These are phyloP conservation scores for Notarius quadriscutis DNA, from an alignment of 2,113 vertebrate species.

Conservation along the genomic window DNA sequence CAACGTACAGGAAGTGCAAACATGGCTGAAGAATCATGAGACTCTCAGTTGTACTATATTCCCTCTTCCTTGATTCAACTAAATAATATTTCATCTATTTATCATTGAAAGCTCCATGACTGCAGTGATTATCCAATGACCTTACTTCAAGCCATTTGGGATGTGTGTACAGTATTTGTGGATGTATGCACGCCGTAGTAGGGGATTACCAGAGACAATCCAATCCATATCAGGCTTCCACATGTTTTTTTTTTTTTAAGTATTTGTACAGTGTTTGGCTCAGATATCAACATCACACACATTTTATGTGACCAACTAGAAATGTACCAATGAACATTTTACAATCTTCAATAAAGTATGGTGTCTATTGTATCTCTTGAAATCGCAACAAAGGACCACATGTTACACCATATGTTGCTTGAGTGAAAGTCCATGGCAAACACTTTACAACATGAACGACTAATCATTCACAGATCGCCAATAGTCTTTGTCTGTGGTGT, in stretches of 20 bases:
- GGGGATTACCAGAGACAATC: neutral
- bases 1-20: neutral
- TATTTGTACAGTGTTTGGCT: neutral
- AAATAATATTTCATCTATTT: neutral
- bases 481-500: neutral
- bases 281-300: neutral
- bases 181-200: neutral
- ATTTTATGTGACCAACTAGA: neutral
- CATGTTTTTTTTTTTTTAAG: conserved; percentile 22
- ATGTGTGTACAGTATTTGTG: neutral
- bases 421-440: neutral
- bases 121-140: neutral
- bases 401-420: neutral
- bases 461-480: neutral
- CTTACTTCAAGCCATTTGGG: neutral
- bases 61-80: neutral
- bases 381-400: neutral
- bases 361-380: neutral
- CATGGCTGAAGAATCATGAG: neutral
- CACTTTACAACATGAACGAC: neutral
- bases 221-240: neutral
- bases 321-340: neutral
- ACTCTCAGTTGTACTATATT: neutral
- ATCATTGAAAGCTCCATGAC: neutral
- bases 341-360: neutral